Evolutionary conservation across 2,113 vertebrate genomes (phyloP), one percentile per base, ranked within the genome.

Genomic region (Anarrhichthys ocellatus): DNA sequence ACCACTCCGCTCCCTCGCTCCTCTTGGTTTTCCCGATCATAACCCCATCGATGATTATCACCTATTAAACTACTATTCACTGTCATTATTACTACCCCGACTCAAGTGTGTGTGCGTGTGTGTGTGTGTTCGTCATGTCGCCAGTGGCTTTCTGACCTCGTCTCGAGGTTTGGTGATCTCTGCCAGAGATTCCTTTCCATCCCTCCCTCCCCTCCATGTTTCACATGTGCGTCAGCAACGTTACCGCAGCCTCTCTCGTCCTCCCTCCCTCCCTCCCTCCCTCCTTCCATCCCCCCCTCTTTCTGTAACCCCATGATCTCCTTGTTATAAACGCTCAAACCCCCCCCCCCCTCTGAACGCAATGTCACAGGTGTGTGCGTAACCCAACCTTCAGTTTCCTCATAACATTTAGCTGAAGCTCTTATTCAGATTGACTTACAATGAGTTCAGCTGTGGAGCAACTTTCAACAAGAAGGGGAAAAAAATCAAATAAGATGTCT

Each of bases 111-210:
- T 48, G 73, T 66, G 64, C 65, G 54, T 56, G 73, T 66, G 64
- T 70, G 54, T 76, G 87, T 74, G 70, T 66, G 59, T 84, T 79
- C 82, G 18, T 88, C 82, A 87, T 93, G 92, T 93, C 92, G 92
- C 92, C 93, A 92, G 92, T 92, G 91, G 92, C 92, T 93, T 92
- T 90, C 89, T 93, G 93, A 93, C 91, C 93, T 93, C 84, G 92
- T 93, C 92, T 93, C 74, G 91, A 91, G 93, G 93, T 93, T 92
- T 93, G 85, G 65, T 38, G 78, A 84, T 91, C 78, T 58, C 89
- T 90, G 90, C 88, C 89, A 90, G 82, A 93, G 91, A 94, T 92
- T 93, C 93, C 90, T 92, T 91, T 92, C 85, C 91, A 88, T 87
- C 87, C 72, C 84, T 87, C 87, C 72, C 84, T 86, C 84, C 86